Base-by-base conservation (phyloP, 2,888 invertebrate species). In the Folsomia candida region DNA sequence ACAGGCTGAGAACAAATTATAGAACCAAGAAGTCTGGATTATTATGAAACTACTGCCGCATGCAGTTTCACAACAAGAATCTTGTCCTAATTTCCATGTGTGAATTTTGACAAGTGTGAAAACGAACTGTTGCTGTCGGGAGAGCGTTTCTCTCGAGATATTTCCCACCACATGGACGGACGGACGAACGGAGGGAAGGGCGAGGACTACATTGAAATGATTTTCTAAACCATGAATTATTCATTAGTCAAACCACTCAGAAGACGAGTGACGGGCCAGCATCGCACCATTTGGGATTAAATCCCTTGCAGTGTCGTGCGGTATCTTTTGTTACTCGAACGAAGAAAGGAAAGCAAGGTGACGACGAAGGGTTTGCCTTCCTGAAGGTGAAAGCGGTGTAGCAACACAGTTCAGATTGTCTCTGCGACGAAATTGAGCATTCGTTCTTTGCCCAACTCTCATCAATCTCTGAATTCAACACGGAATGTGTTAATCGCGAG, bases 211-310 rank as follows among this genome's bases (percentile, higher is more conserved):
- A 54, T 54, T 54, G 54, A 54, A 54, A 54, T 54, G 54, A 54
- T 54, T 54, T 54, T 54, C 54, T 54, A 54, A 54, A 54, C 37
- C 54, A 54, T 54, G 54, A 54, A 54, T 54, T 54, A 54, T 54
- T 54, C 54, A 54, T 54, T 54, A 22, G 54, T 54, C 20, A 54
- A 54, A 54, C 54, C 54, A 54, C 54, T 54, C 20, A 6, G n/a
- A 14, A 20, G 54, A 54, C 47, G 47, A 47, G 47, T 47, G 9
- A 47, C 9, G 18, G 47, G 9, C 47, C 9, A 47, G 47, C 47
- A 9, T 9, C 47, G 9, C 18, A 37, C 37, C 37, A 37, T 37
- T 37, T 37, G 6, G 6, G 6, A 37, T 37, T 37, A n/a, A n/a
- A n/a, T n/a, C n/a, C n/a, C n/a, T n/a, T n/a, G n/a, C n/a, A n/a